Evolutionary conservation across 2,113 vertebrate genomes (phyloP).

Genomic region (Halichoeres trimaculatus): DNA sequence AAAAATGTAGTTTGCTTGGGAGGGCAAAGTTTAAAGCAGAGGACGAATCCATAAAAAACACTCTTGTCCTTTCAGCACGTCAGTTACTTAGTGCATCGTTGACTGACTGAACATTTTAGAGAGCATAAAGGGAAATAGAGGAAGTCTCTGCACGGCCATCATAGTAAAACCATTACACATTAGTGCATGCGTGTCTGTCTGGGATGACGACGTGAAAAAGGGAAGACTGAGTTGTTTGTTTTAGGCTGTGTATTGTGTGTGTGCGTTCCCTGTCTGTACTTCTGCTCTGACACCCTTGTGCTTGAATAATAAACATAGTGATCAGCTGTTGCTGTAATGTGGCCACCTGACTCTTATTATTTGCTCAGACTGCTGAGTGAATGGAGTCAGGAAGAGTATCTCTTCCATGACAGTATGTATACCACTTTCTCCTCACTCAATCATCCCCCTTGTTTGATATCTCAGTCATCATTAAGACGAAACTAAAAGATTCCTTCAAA

Average conservation of each 20-base stretch:
- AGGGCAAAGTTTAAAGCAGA: conserved; percentile 17
- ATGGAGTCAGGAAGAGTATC: conserved; percentile 11
- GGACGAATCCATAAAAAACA: conserved; percentile 21
- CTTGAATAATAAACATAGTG: conserved; percentile 69
- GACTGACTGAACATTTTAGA: conserved; percentile 32
- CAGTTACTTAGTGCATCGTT: conserved; percentile 32
- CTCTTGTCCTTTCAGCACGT: conserved; percentile 24
- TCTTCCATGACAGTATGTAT: conserved; percentile 17
- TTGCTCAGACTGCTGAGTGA: conserved; percentile 34
- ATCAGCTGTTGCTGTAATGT: conserved; percentile 65
- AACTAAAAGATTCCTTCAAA: conserved; percentile 15
- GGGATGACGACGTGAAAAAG: conserved; percentile 11
- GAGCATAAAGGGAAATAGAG: conserved; percentile 39
- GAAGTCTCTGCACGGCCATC: conserved; percentile 44
- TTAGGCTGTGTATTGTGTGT: conserved; percentile 15
- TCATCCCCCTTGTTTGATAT: conserved; percentile 22
- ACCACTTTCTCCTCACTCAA: conserved; percentile 1
- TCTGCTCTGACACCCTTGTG: conserved; percentile 42
- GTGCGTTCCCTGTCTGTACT: conserved; percentile 46
- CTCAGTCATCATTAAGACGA: conserved; percentile 3
- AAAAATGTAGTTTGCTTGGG: conserved; percentile 21
- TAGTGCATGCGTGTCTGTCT: background rate
- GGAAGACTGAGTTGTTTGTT: conserved; percentile 42
- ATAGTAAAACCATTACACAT: conserved; percentile 32
- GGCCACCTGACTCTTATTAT: conserved; percentile 59